Conservation (phyloP, 2,888 invertebrate genomes). For the Ligdia adustata region DNA sequence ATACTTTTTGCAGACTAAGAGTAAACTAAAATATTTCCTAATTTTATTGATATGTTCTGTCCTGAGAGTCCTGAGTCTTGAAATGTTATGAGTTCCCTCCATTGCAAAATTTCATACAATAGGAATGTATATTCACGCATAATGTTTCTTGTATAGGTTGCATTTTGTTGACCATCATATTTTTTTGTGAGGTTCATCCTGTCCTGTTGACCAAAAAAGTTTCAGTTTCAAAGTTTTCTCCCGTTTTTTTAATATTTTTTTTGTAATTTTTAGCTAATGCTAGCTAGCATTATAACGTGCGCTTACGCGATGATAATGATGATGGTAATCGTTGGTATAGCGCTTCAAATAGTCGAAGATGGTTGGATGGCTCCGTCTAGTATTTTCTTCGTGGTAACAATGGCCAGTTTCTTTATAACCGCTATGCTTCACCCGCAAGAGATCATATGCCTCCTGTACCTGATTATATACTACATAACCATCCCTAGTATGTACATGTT, state of each 20-base stretch:
- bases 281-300: slow-evolving; percentile 90
- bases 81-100: too few relatives aligned
- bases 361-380: slow-evolving; percentile 93
- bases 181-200: too few relatives aligned
- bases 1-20: too few relatives aligned
- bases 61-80: too few relatives aligned
- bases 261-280: slow-evolving; percentile 78
- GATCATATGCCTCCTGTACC: slow-evolving; percentile 88
- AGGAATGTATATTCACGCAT: too few relatives aligned
- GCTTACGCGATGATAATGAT: slow-evolving; percentile 94
- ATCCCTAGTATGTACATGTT: slow-evolving; percentile 98
- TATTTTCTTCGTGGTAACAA: slow-evolving; percentile 91
- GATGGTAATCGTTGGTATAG: slow-evolving; percentile 92
- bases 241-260: slow-evolving; percentile 73
- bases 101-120: too few relatives aligned
- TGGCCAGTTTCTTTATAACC: slow-evolving; percentile 86
- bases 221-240: too few relatives aligned
- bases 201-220: too few relatives aligned
- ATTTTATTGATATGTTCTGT: too few relatives aligned
- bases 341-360: slow-evolving; percentile 90
- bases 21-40: too few relatives aligned
- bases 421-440: slow-evolving; percentile 92
- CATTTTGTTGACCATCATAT: too few relatives aligned
- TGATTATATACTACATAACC: slow-evolving; percentile 91
- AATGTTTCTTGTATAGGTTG: too few relatives aligned